These are phyloP conservation scores for Kryptopterus vitreolus DNA, from an alignment of 2,797 vertebrate genomes.

Conservation along the genomic window DNA sequence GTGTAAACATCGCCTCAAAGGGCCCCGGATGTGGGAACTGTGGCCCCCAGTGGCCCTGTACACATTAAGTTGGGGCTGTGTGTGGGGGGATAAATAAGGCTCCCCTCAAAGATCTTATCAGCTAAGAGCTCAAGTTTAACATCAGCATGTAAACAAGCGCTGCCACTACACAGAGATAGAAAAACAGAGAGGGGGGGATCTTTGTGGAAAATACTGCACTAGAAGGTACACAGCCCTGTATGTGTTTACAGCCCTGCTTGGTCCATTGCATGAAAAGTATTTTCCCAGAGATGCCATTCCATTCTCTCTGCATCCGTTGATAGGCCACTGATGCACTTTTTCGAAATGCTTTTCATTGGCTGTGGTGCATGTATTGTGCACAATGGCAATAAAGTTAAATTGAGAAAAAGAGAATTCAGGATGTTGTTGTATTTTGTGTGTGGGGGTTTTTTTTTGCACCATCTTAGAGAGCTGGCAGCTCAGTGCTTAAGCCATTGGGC, in stretches of 20 bases:
- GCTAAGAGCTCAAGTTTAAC: slow-evolving; percentile 62
- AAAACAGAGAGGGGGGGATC: not conserved
- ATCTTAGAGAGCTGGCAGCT: too few relatives aligned
- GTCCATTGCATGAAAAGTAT: slow-evolving; percentile 49
- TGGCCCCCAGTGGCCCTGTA: slow-evolving; percentile 70
- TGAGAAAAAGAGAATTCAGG: too few relatives aligned
- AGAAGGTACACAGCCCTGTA: slow-evolving; percentile 26
- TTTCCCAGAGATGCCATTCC: slow-evolving; percentile 42
- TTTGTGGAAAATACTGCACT: slow-evolving; percentile 31
- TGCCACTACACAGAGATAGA: slow-evolving; percentile 15
- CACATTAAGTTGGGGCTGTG: slow-evolving; percentile 66
- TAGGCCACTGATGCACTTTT: not conserved
- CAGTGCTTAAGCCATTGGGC: too few relatives aligned
- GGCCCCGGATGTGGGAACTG: slow-evolving; percentile 73
- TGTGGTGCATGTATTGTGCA: too few relatives aligned
- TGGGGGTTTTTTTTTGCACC: slow-evolving; percentile 14
- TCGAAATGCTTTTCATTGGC: too few relatives aligned
- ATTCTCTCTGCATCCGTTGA: slow-evolving; percentile 16
- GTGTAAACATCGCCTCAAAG: slow-evolving; percentile 91
- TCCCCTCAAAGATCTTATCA: slow-evolving; percentile 47
- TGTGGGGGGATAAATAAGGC: slow-evolving; percentile 66
- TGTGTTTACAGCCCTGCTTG: slow-evolving; percentile 36
- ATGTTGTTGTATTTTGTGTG: not conserved
- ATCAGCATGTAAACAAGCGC: slow-evolving; percentile 52
- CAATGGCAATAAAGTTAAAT: too few relatives aligned